A percentile compares a stretch with the other conserved stretches of the same genome.
Evolutionary conservation across 2,888 invertebrate genomes (phyloP).

Genomic region (Spialia ferax): DNA sequence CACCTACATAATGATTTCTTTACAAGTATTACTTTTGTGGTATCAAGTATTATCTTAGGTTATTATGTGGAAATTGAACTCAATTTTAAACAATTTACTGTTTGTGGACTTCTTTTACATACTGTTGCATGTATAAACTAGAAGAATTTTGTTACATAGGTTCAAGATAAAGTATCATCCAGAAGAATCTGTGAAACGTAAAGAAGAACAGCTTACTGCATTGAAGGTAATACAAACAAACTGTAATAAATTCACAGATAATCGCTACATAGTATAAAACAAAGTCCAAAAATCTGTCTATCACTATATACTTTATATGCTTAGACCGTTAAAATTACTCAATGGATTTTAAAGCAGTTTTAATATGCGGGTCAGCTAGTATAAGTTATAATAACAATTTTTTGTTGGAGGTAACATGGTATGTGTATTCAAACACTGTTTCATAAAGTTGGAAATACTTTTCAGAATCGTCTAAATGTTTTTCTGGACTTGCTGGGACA

Average conservation of each 20-base stretch:
- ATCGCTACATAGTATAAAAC: too few relatives aligned
- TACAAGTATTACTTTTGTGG: conserved; percentile 7
- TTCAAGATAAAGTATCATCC: conserved; percentile 99
- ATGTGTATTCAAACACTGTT: neutral
- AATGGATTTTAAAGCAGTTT: too few relatives aligned
- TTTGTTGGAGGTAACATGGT: too few relatives aligned
- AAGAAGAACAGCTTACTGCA: conserved; percentile 93
- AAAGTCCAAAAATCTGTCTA: too few relatives aligned
- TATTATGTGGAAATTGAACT: conserved; percentile 44
- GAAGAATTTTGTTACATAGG: conserved; percentile 87
- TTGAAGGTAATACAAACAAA: conserved; percentile 88
- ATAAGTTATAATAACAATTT: too few relatives aligned
- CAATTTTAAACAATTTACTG: conserved; percentile 4
- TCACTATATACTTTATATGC: too few relatives aligned
- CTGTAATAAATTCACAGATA: too few relatives aligned
- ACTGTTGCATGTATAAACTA: conserved; percentile 30
- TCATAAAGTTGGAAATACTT: neutral
- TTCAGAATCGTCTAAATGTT: conserved; percentile 94
- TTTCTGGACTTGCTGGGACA: conserved; percentile 94
- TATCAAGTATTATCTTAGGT: conserved; percentile 17
- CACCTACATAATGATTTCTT: neutral
- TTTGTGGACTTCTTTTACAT: conserved; percentile 33
- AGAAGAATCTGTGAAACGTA: conserved; percentile 96
- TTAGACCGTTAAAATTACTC: too few relatives aligned
- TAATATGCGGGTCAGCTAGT: too few relatives aligned